A percentile compares a stretch with the other conserved stretches of the same genome.
Conservation (phyloP, 2,797 vertebrate species). For the Bryconaethiops microstoma region DNA sequence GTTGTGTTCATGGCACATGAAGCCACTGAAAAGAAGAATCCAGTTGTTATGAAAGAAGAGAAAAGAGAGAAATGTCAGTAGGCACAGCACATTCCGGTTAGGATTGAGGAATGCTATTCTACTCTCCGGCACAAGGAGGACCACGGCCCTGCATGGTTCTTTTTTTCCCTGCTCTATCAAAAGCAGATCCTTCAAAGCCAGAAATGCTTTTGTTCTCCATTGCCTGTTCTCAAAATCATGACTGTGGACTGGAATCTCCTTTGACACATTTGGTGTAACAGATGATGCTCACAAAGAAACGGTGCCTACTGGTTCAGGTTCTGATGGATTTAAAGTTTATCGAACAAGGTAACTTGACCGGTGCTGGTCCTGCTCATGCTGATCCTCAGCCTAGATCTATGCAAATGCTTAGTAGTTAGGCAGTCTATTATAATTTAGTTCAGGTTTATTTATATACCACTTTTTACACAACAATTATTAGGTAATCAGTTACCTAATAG, state of each 20-base stretch:
- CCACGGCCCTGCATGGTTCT: neutral
- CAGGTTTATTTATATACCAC: too few species aligned
- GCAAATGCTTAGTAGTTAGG: too few species aligned
- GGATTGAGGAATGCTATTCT: neutral
- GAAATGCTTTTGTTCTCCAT: neutral
- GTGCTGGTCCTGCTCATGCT: neutral
- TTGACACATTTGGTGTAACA: neutral
- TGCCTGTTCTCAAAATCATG: too few species aligned
- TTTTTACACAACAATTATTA: too few species aligned
- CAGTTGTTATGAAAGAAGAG: constrained; percentile 5
- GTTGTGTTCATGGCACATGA: constrained; percentile 10
- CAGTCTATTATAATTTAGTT: too few species aligned
- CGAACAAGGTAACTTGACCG: neutral
- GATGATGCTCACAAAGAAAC: neutral
- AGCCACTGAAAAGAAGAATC: constrained; percentile 8
- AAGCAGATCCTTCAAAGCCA: constrained; percentile 4
- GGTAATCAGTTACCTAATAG: too few species aligned
- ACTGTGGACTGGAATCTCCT: neutral
- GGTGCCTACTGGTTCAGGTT: neutral
- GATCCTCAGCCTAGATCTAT: too few species aligned
- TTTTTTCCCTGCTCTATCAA: neutral
- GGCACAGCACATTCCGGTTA: neutral
- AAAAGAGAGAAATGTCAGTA: neutral
- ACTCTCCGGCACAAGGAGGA: neutral
- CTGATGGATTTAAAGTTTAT: neutral